Base-by-base conservation (phyloP, 2,888 invertebrate genomes). In the Acleris cristana region DNA sequence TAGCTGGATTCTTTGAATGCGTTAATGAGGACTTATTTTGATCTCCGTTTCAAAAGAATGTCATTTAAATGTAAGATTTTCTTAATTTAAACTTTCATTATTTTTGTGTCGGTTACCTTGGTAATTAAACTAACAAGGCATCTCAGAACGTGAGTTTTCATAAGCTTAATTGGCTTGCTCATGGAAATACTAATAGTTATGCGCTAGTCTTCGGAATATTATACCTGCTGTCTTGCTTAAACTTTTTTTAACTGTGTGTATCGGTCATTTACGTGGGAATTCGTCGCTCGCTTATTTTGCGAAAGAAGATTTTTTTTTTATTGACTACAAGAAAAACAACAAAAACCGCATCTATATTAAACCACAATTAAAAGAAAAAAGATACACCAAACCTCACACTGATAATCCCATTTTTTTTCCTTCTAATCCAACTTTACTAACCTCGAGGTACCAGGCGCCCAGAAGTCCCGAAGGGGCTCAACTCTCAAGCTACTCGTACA, bases 371-470 rank as follows among this genome's bases (percentile, higher is more conserved):
- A 3, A 30, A 30, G 0, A 10, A 30, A 30, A 30, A 30, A 30
- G 0, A 30, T 0, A 30, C 2, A 30, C 30, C 10, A 10, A 10
- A 34, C 2, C 26, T 26, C 26, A 26, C 26, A 8, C 26, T 6
- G 30, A 34, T 34, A 34, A 34, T 34, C 23, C 44, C 48, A 6
- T 56, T 55, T 60, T 55, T 56, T 56, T 3, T 8, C 21, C 44
- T 61, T 30, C 51, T 66, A 66, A 61, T 52, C 65, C 56, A 56
- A 45, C 63, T 67, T 63, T 19, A 57, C 57, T 58, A 58, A 66
- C 65, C 65, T 65, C 63, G 53, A 53, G 70, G 70, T 83, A 83
- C 79, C 79, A 81, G 82, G 81, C 71, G 65, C 60, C 60, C 74
- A 79, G 71, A 72, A 70, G 72, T 70, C 67, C 58, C 70, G 67